Evolutionary conservation across 2,113 vertebrate species (phyloP).

Genomic region (Brachirus orientalis): DNA sequence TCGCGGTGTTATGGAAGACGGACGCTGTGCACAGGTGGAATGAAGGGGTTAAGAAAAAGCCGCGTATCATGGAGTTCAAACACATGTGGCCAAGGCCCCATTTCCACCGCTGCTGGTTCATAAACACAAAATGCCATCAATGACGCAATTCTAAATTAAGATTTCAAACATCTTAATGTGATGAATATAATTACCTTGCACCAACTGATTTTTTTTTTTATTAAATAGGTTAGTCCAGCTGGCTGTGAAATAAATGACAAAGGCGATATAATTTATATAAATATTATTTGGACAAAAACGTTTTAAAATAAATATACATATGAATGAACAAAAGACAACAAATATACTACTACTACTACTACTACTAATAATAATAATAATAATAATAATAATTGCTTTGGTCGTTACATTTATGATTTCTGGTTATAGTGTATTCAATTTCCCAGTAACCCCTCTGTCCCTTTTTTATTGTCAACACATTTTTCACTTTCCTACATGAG

Average conservation of each 20-base stretch:
- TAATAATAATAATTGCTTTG: neutral
- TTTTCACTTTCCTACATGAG: conserved; percentile 12
- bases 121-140: conserved; percentile 19
- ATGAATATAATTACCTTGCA: too few species aligned
- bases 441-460: neutral
- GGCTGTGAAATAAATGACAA: too few species aligned
- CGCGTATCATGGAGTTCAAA: conserved; percentile 68
- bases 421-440: neutral
- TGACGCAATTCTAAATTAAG: neutral
- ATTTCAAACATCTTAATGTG: too few species aligned
- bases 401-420: too few species aligned
- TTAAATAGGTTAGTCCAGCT: too few species aligned
- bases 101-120: conserved; percentile 86
- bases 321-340: too few species aligned
- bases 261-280: too few species aligned
- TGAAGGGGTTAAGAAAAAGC: conserved; percentile 57
- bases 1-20: conserved; percentile 19
- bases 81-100: conserved; percentile 80
- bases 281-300: too few species aligned
- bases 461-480: neutral
- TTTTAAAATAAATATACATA: too few species aligned
- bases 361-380: neutral
- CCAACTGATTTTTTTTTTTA: too few species aligned
- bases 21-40: conserved; percentile 63
- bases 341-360: too few species aligned